A percentile compares a stretch with the other conserved stretches of the same genome.
Evolutionary conservation across 2,113 vertebrate genomes (phyloP).

Genomic region (Camelus dromedarius): DNA sequence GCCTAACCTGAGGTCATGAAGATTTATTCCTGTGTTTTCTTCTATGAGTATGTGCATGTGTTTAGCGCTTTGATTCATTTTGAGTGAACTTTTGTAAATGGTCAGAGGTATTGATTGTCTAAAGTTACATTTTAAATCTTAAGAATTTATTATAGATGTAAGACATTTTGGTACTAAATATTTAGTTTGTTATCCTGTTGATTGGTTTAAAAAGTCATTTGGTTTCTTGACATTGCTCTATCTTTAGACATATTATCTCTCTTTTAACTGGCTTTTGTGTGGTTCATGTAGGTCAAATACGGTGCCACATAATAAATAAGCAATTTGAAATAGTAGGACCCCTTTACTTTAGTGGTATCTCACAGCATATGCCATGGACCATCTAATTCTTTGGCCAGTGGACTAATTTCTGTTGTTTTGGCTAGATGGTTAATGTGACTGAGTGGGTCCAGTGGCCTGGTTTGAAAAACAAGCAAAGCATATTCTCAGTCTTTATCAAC

Average conservation of each 20-base stretch:
- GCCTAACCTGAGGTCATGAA: background rate
- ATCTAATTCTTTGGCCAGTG: background rate
- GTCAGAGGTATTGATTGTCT: background rate
- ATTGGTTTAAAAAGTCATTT: background rate
- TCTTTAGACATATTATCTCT: background rate
- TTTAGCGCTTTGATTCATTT: slow-evolving; percentile 32
- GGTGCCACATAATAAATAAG: background rate
- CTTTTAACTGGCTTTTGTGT: background rate
- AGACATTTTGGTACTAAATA: background rate
- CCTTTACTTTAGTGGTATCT: background rate
- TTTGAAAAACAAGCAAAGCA: background rate
- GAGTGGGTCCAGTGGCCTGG: background rate
- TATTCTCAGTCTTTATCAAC: background rate
- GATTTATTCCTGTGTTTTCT: background rate
- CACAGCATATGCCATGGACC: background rate
- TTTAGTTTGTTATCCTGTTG: background rate
- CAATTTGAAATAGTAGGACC: background rate
- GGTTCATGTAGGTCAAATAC: background rate
- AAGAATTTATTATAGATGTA: background rate
- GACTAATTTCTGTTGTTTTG: background rate
- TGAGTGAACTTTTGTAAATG: background rate
- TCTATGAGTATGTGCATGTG: background rate
- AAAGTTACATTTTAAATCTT: background rate
- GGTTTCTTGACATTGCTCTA: background rate
- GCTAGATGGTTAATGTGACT: background rate